A percentile compares a stretch with the other conserved stretches of the same genome.
Evolutionary conservation across 2,797 vertebrate genomes (phyloP).

Genomic region (Sebastes elongatus): DNA sequence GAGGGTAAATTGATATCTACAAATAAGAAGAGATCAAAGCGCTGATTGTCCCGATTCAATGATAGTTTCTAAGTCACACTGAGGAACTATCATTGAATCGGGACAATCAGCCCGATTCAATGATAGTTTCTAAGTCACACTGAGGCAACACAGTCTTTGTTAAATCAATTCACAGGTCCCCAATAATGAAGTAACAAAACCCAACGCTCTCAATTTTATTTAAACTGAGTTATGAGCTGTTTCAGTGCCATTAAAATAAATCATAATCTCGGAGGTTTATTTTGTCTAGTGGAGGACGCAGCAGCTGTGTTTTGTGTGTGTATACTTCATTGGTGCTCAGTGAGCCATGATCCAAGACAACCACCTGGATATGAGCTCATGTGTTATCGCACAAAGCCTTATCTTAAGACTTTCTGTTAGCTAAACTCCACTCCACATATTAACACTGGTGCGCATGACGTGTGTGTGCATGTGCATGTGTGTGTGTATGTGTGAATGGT

Average conservation of each 20-base stretch:
- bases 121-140: slow-evolving; percentile 15
- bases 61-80: slow-evolving; percentile 15
- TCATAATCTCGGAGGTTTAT: slow-evolving; percentile 68
- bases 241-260: slow-evolving; percentile 63
- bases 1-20: not conserved
- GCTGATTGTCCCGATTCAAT: slow-evolving; percentile 16
- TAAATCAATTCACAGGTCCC: slow-evolving; percentile 15
- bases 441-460: slow-evolving; percentile 39
- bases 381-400: slow-evolving; percentile 78
- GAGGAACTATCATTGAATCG: not conserved
- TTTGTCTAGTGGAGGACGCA: slow-evolving; percentile 71
- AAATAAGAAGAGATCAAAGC: slow-evolving; percentile 10
- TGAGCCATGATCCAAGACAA: slow-evolving; percentile 74
- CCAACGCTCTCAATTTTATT: slow-evolving; percentile 36
- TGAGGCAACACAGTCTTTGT: not conserved
- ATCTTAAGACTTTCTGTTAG: slow-evolving; percentile 69
- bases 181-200: slow-evolving; percentile 33
- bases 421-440: slow-evolving; percentile 66
- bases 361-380: slow-evolving; percentile 88
- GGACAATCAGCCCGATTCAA: slow-evolving; percentile 4
- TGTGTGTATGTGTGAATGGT: slow-evolving; percentile 46
- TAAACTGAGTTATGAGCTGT: slow-evolving; percentile 51
- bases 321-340: slow-evolving; percentile 70
- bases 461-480: slow-evolving; percentile 3
- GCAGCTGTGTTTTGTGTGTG: slow-evolving; percentile 75